Percentiles rank a stretch among this genome's conserved stretches.
Conservation (phyloP, 2,797 vertebrate species). For the Sternarchorhynchus goeldii region DNA sequence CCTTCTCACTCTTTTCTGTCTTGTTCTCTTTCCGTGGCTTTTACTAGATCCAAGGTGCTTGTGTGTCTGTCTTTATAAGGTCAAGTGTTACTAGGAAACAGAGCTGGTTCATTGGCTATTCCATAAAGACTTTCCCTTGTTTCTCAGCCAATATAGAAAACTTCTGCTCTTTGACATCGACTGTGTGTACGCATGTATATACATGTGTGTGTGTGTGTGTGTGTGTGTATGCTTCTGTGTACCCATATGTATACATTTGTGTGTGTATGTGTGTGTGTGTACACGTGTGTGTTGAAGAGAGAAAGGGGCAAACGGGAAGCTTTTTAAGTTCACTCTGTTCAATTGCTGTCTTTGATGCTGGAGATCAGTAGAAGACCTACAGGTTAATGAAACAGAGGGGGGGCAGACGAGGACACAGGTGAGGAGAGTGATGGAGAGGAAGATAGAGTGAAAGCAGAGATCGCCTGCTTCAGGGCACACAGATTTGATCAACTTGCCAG, state of each 20-base stretch:
- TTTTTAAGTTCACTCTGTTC: slow-evolving; percentile 62
- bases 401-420: slow-evolving; percentile 4
- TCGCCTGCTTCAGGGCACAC: neutral
- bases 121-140: slow-evolving; percentile 39
- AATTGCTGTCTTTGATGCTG: slow-evolving; percentile 68
- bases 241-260: neutral
- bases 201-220: no score
- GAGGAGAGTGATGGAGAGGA: neutral
- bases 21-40: slow-evolving; percentile 1
- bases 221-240: no score
- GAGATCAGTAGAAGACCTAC: slow-evolving; percentile 44
- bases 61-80: slow-evolving; percentile 48
- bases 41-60: slow-evolving; percentile 28
- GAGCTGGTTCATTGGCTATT: slow-evolving; percentile 40
- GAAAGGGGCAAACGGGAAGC: slow-evolving; percentile 1
- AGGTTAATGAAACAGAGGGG: slow-evolving; percentile 27
- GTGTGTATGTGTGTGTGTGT: slow-evolving; percentile 30
- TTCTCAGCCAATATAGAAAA: slow-evolving; percentile 44
- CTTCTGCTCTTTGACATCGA: slow-evolving; percentile 22
- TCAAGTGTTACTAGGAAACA: slow-evolving; percentile 53
- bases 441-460: neutral
- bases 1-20: neutral
- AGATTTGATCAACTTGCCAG: neutral
- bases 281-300: neutral
- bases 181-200: neutral